phyloP scores from a whole-genome alignment of 1,140 invertebrate species.

The Zophobas morio region DNA sequence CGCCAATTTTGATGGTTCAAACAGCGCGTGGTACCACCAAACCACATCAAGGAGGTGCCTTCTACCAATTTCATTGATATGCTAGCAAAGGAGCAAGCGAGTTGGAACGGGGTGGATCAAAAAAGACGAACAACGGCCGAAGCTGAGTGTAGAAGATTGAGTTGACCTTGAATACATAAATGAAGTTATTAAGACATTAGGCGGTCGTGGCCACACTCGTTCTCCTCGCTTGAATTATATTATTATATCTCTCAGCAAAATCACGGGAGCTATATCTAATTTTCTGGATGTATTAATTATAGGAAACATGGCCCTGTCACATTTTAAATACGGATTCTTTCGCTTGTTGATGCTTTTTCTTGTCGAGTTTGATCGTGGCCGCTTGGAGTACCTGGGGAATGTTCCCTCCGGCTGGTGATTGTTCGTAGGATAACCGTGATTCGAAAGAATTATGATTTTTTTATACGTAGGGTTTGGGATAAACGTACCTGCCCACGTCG shows the following conservation, averaged over 20 bases:
- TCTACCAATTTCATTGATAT: slow-evolving; percentile 20
- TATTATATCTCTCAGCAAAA: slow-evolving; percentile 65
- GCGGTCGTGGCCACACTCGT: slow-evolving; percentile 62
- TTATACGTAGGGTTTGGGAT: slow-evolving; percentile 28
- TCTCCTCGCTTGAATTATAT: slow-evolving; percentile 61
- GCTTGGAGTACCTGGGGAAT: slow-evolving; percentile 29
- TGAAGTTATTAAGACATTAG: slow-evolving; percentile 67
- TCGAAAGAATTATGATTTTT: slow-evolving; percentile 52
- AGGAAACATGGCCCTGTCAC: slow-evolving; percentile 55
- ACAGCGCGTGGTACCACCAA: slow-evolving; percentile 18
- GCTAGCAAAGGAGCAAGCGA: slow-evolving; percentile 36
- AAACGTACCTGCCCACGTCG: slow-evolving; percentile 37
- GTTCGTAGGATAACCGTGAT: slow-evolving; percentile 44
- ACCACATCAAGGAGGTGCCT: not conserved
- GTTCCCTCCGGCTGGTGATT: slow-evolving; percentile 35
- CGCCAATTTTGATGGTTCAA: slow-evolving; percentile 17
- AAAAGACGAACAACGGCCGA: slow-evolving; percentile 54
- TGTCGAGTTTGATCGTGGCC: slow-evolving; percentile 33
- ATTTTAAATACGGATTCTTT: slow-evolving; percentile 49
- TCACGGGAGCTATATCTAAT: slow-evolving; percentile 65
- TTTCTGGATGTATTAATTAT: slow-evolving; percentile 65
- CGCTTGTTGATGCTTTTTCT: slow-evolving; percentile 19
- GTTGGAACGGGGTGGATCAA: slow-evolving; percentile 49
- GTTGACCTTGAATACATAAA: slow-evolving; percentile 65
- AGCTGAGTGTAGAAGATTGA: slow-evolving; percentile 56